phyloP scores from a whole-genome alignment of 2,888 invertebrate genomes.

The Acrobasis repandana region DNA sequence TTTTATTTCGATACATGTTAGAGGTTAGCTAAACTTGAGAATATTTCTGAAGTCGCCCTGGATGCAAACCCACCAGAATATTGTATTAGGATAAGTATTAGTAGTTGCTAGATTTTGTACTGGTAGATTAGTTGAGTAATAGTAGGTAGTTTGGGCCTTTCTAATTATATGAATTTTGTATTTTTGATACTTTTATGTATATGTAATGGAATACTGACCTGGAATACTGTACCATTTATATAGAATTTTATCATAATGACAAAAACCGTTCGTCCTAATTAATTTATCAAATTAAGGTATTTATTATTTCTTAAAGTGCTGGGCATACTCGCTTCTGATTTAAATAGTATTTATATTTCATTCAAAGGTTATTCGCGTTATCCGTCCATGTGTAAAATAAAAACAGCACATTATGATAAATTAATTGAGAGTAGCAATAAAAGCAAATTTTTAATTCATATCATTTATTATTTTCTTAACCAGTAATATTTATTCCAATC shows the following conservation, averaged over 20 bases:
- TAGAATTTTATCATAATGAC: too few relatives aligned
- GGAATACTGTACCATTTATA: too few relatives aligned
- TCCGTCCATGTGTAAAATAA: not conserved
- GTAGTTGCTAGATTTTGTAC: not conserved
- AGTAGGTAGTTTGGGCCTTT: not conserved
- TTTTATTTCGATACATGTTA: too few relatives aligned
- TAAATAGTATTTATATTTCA: too few relatives aligned
- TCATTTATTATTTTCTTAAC: constrained; percentile 83
- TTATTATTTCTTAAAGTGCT: too few relatives aligned
- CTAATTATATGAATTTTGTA: not conserved
- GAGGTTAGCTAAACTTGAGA: too few relatives aligned
- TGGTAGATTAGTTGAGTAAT: not conserved
- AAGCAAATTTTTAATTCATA: constrained; percentile 62
- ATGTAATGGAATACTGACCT: too few relatives aligned
- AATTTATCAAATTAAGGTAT: too few relatives aligned
- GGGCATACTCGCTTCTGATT: too few relatives aligned
- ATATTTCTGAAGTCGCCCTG: too few relatives aligned
- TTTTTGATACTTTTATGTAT: not conserved
- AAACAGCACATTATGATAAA: not conserved
- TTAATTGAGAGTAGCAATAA: constrained; percentile 32
- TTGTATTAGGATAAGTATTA: not conserved
- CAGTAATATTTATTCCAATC: constrained; percentile 79
- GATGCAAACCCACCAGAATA: not conserved
- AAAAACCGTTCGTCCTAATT: too few relatives aligned
- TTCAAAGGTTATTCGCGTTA: not conserved